Percentiles rank a stretch among this genome's conserved stretches.
Conservation (phyloP, 1,140 invertebrate genomes). For the Littorina saxatilis region DNA sequence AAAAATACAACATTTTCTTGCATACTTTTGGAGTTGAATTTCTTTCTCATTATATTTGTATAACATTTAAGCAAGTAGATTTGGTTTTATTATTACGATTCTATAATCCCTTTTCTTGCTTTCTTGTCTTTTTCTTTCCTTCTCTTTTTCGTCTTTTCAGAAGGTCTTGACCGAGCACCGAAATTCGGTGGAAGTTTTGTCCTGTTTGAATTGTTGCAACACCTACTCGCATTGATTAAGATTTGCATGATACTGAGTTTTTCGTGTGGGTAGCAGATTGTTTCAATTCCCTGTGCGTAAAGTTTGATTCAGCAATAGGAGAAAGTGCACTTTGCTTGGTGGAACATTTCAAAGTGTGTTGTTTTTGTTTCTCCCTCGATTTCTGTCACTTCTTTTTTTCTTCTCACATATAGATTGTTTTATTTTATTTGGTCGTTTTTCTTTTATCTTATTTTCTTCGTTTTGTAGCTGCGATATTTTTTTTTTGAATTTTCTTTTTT, state of each 20-base stretch:
- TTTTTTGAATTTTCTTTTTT: background rate
- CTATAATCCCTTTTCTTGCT: background rate
- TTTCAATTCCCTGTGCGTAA: background rate
- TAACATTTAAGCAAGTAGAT: background rate
- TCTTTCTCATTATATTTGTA: background rate
- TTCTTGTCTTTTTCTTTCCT: background rate
- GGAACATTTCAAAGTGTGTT: too few species aligned
- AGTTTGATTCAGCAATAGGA: background rate
- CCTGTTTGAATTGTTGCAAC: background rate
- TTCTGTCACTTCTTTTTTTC: background rate
- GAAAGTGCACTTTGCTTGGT: background rate
- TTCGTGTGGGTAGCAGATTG: background rate
- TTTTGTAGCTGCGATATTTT: too few species aligned
- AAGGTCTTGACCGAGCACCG: background rate
- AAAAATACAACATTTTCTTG: background rate
- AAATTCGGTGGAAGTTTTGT: background rate
- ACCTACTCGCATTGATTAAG: background rate
- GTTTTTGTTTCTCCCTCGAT: conserved; percentile 6
- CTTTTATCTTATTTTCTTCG: too few species aligned
- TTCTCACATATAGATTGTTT: background rate
- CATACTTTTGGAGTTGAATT: background rate
- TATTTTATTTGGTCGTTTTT: background rate
- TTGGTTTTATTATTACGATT: background rate
- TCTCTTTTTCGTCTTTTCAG: background rate
- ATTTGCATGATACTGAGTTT: background rate